Evolutionary conservation across 92 coral and sea anemone species (phyloP).

Genomic region (Parazoanthus darwini): DNA sequence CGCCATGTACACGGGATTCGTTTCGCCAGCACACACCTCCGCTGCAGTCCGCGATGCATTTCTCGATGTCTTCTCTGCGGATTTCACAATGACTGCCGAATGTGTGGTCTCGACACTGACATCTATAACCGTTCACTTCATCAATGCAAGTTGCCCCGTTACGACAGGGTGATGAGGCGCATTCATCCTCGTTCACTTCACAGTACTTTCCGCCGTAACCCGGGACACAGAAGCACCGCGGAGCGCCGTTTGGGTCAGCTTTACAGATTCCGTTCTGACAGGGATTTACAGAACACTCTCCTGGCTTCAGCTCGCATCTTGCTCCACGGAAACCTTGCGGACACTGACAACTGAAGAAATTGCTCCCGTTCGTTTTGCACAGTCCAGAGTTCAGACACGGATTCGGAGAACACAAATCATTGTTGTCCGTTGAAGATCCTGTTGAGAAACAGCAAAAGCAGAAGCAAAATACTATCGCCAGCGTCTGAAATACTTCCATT

Average conservation of each 20-base stretch:
- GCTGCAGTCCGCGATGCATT: conserved; percentile 73
- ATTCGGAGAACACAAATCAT: conserved; percentile 76
- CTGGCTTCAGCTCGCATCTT: conserved; percentile 67
- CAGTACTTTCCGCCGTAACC: conserved; percentile 86
- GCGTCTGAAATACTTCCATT: conserved; percentile 27
- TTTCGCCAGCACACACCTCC: conserved; percentile 93
- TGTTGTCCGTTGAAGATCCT: conserved; percentile 14
- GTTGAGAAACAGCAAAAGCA: conserved; percentile 30
- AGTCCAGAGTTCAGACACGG: conserved; percentile 91
- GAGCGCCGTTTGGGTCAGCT: conserved; percentile 60
- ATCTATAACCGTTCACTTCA: conserved; percentile 83
- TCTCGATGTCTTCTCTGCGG: conserved; percentile 61
- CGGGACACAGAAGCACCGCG: conserved; percentile 76
- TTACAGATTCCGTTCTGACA: conserved; percentile 81
- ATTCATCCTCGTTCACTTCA: conserved; percentile 86
- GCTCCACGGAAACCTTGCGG: conserved; percentile 73
- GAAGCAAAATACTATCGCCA: conserved; percentile 26
- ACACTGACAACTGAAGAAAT: conserved; percentile 77
- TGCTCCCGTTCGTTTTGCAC: conserved; percentile 71
- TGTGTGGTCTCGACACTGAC: conserved; percentile 74
- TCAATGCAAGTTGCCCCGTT: conserved; percentile 91
- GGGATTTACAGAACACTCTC: conserved; percentile 69
- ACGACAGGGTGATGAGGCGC: conserved; percentile 90
- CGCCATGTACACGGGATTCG: conserved; percentile 47
- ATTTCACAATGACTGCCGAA: conserved; percentile 93